Conservation (phyloP, 1,140 invertebrate genomes). For the Hydropsyche tenuis region DNA sequence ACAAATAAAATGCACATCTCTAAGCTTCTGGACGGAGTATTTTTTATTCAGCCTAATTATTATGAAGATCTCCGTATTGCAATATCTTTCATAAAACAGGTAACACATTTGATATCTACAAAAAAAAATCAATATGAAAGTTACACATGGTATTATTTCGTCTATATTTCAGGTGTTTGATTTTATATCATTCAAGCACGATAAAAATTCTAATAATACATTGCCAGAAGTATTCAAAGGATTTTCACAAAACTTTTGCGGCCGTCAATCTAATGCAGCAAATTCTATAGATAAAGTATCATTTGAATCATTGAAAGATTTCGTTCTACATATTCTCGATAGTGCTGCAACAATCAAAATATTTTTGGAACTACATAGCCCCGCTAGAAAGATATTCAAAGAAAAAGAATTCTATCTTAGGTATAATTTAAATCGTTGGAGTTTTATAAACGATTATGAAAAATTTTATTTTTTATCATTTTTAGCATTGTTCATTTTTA, state of each 20-base stretch:
- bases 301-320: conserved; percentile 67
- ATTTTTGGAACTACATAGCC: conserved; percentile 70
- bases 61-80: conserved; percentile 69
- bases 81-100: conserved; percentile 64
- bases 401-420: conserved; percentile 64
- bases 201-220: conserved; percentile 61
- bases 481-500: conserved; percentile 71
- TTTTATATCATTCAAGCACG: conserved; percentile 60
- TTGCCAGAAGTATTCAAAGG: conserved; percentile 61
- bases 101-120: conserved; percentile 48
- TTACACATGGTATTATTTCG: not conserved
- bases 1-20: conserved; percentile 68
- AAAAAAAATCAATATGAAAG: too few relatives aligned
- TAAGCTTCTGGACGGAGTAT: conserved; percentile 71
- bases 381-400: conserved; percentile 62
- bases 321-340: conserved; percentile 76
- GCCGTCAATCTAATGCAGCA: conserved; percentile 51
- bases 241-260: conserved; percentile 55
- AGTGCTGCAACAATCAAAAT: conserved; percentile 69
- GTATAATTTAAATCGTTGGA: too few relatives aligned
- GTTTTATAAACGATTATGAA: too few relatives aligned
- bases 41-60: conserved; percentile 75
- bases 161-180: conserved; percentile 56
- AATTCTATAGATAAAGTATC: conserved; percentile 52
- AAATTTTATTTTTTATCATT: conserved; percentile 42